A percentile compares a stretch with the other conserved stretches of the same genome.
Conservation (phyloP, 2,797 vertebrate genomes). For the Acanthopagrus latus region DNA sequence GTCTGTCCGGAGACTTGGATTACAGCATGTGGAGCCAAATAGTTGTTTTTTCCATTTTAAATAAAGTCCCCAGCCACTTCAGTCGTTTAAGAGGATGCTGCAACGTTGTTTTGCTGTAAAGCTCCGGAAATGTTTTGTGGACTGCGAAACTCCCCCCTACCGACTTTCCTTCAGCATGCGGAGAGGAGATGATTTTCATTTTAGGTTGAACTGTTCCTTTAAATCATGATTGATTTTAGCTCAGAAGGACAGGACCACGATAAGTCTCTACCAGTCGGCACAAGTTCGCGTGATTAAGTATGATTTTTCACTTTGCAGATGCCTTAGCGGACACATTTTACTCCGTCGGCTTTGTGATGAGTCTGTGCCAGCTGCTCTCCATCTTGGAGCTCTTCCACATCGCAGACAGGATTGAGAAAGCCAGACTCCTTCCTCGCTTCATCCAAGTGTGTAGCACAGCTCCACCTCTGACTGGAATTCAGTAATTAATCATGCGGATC, state of each 20-base stretch:
- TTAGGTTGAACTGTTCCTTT: not conserved
- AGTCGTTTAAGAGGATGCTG: no score
- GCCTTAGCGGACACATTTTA: slow-evolving; percentile 93
- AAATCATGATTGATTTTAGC: not conserved
- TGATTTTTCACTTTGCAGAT: slow-evolving; percentile 77
- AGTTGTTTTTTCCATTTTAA: no score
- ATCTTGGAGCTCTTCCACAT: slow-evolving; percentile 93
- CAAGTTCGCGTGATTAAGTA: fast-evolving
- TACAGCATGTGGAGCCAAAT: no score
- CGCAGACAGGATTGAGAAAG: slow-evolving; percentile 88
- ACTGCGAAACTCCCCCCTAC: no score
- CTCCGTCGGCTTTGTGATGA: slow-evolving; percentile 93
- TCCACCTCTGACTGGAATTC: not conserved
- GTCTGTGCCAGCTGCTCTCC: slow-evolving; percentile 91
- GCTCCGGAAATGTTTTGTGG: no score
- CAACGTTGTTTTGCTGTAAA: no score
- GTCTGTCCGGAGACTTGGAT: no score
- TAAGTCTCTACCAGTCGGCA: not conserved
- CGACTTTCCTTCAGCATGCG: no score
- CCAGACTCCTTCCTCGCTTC: slow-evolving; percentile 87
- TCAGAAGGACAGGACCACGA: not conserved
- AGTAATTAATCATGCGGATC: not conserved
- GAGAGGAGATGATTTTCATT: no score
- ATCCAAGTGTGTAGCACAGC: slow-evolving; percentile 85
- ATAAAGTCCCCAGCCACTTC: no score